phyloP scores from a whole-genome alignment of 2,888 invertebrate genomes.

The Galeopsomyia nigrocyanea region DNA sequence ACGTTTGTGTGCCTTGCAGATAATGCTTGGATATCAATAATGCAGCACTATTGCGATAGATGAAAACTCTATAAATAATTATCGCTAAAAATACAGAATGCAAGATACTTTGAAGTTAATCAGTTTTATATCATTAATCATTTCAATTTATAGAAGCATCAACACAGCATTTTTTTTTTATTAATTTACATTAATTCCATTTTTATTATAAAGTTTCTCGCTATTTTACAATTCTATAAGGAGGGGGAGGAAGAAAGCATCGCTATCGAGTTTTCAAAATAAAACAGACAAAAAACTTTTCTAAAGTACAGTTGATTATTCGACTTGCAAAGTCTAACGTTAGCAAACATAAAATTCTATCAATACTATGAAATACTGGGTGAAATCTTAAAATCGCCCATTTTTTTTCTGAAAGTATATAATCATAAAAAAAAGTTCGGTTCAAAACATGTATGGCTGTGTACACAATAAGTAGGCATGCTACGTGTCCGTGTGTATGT shows the following conservation, averaged over 20 bases:
- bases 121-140: conserved; percentile 14
- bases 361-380: conserved; percentile 39
- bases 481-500: conserved; percentile 20
- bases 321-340: conserved; percentile 35
- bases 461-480: conserved; percentile 17
- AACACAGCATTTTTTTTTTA: conserved; percentile 15
- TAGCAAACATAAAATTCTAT: conserved; percentile 34
- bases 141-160: conserved; percentile 29
- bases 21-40: conserved; percentile 28
- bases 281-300: conserved; percentile 19
- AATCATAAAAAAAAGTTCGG: conserved; percentile 26
- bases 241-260: conserved; percentile 13
- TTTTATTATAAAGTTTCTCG: conserved; percentile 7
- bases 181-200: conserved; percentile 21
- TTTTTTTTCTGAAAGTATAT: conserved; percentile 26
- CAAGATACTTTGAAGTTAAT: conserved; percentile 5
- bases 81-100: conserved; percentile 2
- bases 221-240: conserved; percentile 11
- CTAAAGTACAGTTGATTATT: conserved; percentile 22
- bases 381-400: conserved; percentile 31
- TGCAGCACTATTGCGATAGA: conserved; percentile 18
- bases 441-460: conserved; percentile 5
- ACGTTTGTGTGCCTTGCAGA: conserved; percentile 38
- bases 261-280: not conserved
- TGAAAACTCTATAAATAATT: conserved; percentile 10